Conservation (phyloP, 2,888 invertebrate species). For the Theretra japonica region DNA sequence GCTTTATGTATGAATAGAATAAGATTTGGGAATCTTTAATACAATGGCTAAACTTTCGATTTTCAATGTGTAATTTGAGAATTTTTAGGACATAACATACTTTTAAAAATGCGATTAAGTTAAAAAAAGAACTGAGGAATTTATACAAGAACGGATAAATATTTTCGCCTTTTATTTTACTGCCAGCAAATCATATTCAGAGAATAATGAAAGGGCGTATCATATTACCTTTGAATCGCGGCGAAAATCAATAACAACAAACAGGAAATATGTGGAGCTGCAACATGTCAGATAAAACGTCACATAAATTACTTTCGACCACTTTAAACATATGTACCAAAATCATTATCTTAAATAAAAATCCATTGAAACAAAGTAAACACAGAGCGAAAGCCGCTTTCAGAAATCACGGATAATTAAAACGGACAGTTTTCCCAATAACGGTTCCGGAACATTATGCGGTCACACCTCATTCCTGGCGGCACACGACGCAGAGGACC, state of each 20-base stretch:
- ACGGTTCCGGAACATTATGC: slow-evolving; percentile 26
- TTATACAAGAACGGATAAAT: too few relatives aligned
- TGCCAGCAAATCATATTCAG: slow-evolving; percentile 5
- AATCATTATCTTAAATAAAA: slow-evolving; percentile 23
- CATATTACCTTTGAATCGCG: not conserved
- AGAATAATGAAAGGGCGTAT: not conserved
- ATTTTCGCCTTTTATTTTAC: not conserved
- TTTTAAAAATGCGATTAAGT: too few relatives aligned
- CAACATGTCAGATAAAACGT: slow-evolving; percentile 24
- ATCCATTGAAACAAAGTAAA: slow-evolving; percentile 24
- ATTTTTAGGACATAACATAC: too few relatives aligned
- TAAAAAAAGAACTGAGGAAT: too few relatives aligned
- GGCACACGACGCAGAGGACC: slow-evolving; percentile 47
- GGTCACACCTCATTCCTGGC: slow-evolving; percentile 29
- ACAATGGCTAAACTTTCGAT: too few relatives aligned
- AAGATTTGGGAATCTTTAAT: too few relatives aligned
- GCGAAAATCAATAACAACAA: not conserved
- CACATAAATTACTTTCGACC: slow-evolving; percentile 27
- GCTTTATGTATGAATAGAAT: not conserved
- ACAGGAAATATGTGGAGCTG: slow-evolving; percentile 13
- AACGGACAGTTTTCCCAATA: slow-evolving; percentile 22
- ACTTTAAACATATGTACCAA: slow-evolving; percentile 25
- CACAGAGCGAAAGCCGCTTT: slow-evolving; percentile 20
- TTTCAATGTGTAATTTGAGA: too few relatives aligned
- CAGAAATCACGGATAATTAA: slow-evolving; percentile 26